Evolutionary conservation across 2,888 invertebrate genomes (phyloP), one percentile per base, ranked within the genome.

Genomic region (Phoronis australis): DNA sequence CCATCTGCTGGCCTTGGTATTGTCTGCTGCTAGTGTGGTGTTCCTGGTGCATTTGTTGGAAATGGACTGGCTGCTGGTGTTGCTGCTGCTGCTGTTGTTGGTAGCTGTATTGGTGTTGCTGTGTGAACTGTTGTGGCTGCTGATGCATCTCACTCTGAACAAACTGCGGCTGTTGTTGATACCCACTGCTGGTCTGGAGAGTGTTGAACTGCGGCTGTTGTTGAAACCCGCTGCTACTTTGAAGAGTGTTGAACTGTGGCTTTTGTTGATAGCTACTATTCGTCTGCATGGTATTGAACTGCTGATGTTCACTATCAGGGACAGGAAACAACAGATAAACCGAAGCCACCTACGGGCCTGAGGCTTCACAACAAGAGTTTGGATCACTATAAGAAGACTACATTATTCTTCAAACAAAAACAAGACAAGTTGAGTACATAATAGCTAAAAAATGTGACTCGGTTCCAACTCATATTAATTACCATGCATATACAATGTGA

Each of bases 121-220:
- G 47, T 12, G 22, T 18, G 9, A n/a, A 41, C 25, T 47, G 47
- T 26, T 37, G 47, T 26, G 21, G 40, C 27, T 23, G 21, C 24
- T n/a, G 25, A 23, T 42, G 42, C 38, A 15, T 15, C n/a, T n/a
- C 47, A 3, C 50, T 41, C 39, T 50, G 50, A 39, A 50, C 50
- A 21, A 48, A 48, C 22, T 26, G 37, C 42, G 45, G 45, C 6
- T 47, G 45, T 21, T 39, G 52, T 48, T 50, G 52, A 12, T 55
- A 51, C 25, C 20, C 48, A 53, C 35, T 55, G 53, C 15, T 54
- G 57, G 25, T 48, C 42, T 37, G 51, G 54, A n/a, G n/a, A n/a
- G n/a, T n/a, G n/a, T n/a, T n/a, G n/a, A n/a, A n/a, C 50, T 39
- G 57, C 31, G 63, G 61, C 45, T 56, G 56, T 22, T 52, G 50